Evolutionary conservation across 2,888 invertebrate genomes (phyloP).

Genomic region (Hirtodrosophila trivittata): DNA sequence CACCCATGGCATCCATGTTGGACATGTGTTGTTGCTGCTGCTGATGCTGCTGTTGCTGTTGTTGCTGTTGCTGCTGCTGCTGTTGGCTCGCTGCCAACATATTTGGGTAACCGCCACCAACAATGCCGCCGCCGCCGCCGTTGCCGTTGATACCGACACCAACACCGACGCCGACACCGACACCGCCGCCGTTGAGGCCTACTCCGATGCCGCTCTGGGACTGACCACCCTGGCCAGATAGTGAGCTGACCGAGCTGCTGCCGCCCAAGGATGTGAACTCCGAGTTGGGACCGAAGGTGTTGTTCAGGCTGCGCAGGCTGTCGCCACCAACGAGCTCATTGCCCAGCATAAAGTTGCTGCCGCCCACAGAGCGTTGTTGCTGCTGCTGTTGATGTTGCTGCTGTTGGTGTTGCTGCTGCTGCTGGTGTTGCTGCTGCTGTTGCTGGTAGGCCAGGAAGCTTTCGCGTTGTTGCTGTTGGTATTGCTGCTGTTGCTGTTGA

Average conservation of each 20-base stretch:
- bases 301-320: constrained; percentile 83
- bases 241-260: constrained; percentile 51
- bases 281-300: constrained; percentile 83
- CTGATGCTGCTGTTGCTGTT: constrained; percentile 71
- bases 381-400: constrained; percentile 59
- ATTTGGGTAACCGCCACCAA: constrained; percentile 68
- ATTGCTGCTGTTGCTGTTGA: constrained; percentile 43
- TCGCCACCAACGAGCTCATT: constrained; percentile 79
- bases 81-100: constrained; percentile 82
- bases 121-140: constrained; percentile 69
- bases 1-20: constrained; percentile 83
- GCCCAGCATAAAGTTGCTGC: constrained; percentile 74
- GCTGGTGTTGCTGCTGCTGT: constrained; percentile 70
- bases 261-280: constrained; percentile 80
- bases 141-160: constrained; percentile 22
- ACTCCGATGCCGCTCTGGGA: constrained; percentile 17
- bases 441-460: constrained; percentile 54
- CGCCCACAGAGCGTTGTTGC: constrained; percentile 57
- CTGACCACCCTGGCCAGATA: constrained; percentile 52
- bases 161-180: constrained; percentile 16
- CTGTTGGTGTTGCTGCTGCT: constrained; percentile 83
- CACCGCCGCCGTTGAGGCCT: constrained; percentile 5
- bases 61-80: constrained; percentile 70
- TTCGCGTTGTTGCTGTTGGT: constrained; percentile 77
- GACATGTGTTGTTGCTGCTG: constrained; percentile 70